Conservation (phyloP, 1,140 invertebrate species). For the Babylonia areolata region DNA sequence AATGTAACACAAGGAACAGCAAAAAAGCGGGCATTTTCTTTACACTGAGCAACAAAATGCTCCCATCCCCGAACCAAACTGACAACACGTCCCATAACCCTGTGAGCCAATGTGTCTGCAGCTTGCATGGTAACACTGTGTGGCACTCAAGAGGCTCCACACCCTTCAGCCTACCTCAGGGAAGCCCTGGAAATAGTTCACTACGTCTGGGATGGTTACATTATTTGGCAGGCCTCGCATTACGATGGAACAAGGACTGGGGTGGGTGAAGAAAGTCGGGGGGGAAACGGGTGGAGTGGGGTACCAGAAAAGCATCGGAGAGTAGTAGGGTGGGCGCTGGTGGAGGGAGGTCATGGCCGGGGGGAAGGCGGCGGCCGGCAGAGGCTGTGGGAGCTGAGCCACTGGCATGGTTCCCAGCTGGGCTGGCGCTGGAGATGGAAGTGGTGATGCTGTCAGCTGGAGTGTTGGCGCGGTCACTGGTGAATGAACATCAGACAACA, state of each 20-base stretch:
- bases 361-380: constrained; percentile 71
- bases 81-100: background rate
- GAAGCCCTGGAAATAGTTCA: constrained; percentile 77
- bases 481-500: too few species aligned
- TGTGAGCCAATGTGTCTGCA: too few species aligned
- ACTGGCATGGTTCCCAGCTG: constrained; percentile 54
- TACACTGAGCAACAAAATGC: too few species aligned
- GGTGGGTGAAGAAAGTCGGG: constrained; percentile 84
- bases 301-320: constrained; percentile 83
- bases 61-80: background rate
- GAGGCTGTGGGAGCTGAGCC: constrained; percentile 67
- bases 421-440: constrained; percentile 63
- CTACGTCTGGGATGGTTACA: constrained; percentile 74
- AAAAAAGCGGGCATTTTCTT: too few species aligned
- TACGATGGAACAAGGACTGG: constrained; percentile 76
- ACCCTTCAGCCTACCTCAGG: constrained; percentile 74
- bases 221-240: constrained; percentile 77
- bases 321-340: constrained; percentile 60
- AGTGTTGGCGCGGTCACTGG: constrained; percentile 54
- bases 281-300: constrained; percentile 93
- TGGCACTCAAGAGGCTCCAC: too few species aligned
- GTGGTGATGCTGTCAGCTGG: constrained; percentile 57
- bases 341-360: constrained; percentile 61
- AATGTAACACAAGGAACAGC: too few species aligned
- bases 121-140: too few species aligned